Base-by-base conservation (phyloP, 2,888 invertebrate species). In the Melanotus villosus region DNA sequence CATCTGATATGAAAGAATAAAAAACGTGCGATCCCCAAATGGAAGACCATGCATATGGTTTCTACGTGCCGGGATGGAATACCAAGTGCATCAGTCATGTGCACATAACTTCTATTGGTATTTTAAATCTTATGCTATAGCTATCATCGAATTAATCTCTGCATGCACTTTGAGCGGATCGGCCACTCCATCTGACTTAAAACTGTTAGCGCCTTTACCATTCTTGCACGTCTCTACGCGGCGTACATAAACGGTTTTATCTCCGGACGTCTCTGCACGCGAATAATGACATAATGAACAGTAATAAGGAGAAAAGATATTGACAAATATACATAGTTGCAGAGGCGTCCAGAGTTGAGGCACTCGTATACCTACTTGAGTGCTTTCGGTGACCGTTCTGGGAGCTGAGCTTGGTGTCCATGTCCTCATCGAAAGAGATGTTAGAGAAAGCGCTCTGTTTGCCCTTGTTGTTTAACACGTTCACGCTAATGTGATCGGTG, bases 401-500 rank as follows among this genome's bases (percentile, higher is more conserved):
- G 68, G 79, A 77, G 74, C 77, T 75, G 73, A 76, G 75, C 69
- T 76, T 79, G 78, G 75, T 74, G 70, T 81, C 81, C 75, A 79
- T 73, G 52, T 84, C 80, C 70, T 80, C 84, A 68, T 84, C 84
- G 65, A 82, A 83, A 75, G 83, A 82, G 74, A 76, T 76, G 79
- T 78, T 79, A 78, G 76, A 72, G 76, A 77, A 79, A 74, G 77
- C 73, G 70, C 75, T 75, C 71, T 66, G 60, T 68, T 73, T 80
- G 72, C 81, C 82, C 75, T 81, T 83, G 81, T 83, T 84, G 81
- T 81, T 84, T 79, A 85, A 80, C 73, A 84, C 84, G 77, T 73
- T 79, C 77, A 83, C 81, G 78, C 80, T 83, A 79, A 84, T 82
- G 81, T 83, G 83, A 80, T 84, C 82, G 81, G 84, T 86, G 80